Conservation (phyloP, 2,113 vertebrate genomes). For the Microtus richardsoni region DNA sequence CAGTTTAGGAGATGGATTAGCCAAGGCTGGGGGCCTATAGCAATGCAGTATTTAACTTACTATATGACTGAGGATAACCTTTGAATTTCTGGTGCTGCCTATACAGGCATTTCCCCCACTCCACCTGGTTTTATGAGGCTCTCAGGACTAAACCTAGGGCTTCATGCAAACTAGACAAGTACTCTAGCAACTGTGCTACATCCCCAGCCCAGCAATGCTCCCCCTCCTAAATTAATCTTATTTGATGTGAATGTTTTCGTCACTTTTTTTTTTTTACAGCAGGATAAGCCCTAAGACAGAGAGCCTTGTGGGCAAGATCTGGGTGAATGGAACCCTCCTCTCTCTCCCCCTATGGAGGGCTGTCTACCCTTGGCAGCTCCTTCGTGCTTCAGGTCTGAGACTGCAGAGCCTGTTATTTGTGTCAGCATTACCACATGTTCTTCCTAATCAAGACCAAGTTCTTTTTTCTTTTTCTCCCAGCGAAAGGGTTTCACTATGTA, state of each 20-base stretch:
- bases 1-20: slow-evolving; percentile 27
- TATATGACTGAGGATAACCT: neutral
- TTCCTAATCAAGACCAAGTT: neutral
- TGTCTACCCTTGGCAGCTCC: neutral
- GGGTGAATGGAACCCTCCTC: neutral
- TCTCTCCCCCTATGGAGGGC: neutral
- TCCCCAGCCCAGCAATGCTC: neutral
- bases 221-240: neutral
- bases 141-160: neutral
- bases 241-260: neutral
- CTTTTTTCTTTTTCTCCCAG: neutral
- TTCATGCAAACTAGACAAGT: neutral
- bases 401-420: neutral
- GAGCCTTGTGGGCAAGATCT: neutral
- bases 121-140: neutral
- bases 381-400: neutral
- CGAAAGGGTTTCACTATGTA: neutral
- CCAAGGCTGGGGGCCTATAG: neutral
- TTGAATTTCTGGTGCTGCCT: neutral
- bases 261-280: neutral
- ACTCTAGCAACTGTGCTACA: neutral
- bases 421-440: neutral
- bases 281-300: neutral
- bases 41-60: neutral
- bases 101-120: no score